Evolutionary conservation across 30 jellyfish, hydroid and myxozoan genomes (phyloP).

Genomic region (Nemopilema nomurai): DNA sequence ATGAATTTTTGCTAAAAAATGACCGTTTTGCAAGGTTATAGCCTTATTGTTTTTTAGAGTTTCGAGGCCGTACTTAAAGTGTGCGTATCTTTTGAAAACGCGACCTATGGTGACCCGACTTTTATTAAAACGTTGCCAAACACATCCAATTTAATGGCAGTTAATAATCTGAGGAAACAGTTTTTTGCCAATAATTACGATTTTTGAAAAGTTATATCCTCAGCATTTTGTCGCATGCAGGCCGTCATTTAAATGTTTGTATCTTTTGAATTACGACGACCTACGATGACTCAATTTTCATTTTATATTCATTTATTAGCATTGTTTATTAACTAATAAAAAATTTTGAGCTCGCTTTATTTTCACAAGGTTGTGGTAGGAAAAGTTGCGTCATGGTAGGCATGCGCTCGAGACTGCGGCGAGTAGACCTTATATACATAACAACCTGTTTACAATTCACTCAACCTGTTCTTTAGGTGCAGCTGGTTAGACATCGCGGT

Average conservation of each 20-base stretch:
- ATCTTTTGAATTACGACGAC: neutral
- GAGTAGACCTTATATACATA: no score
- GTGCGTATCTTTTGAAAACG: neutral
- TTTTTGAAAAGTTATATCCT: neutral
- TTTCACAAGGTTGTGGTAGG: no score
- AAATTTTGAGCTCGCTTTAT: no score
- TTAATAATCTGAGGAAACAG: neutral
- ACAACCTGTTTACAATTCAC: no score
- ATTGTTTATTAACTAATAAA: no score
- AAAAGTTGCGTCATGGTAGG: no score
- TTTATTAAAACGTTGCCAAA: neutral
- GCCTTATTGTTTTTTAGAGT: neutral
- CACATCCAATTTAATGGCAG: no score
- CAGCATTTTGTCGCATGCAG: neutral
- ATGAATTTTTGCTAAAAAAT: neutral
- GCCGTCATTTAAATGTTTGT: neutral
- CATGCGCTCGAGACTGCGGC: no score
- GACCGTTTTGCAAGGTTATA: neutral
- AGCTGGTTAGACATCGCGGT: no score
- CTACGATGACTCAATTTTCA: neutral
- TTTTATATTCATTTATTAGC: no score
- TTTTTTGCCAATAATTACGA: neutral
- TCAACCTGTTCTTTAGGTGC: no score
- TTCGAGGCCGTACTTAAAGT: no score
- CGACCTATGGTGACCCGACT: neutral